These are phyloP conservation scores for Strix aluco DNA, from an alignment of 2,113 vertebrate genomes.

Conservation along the genomic window DNA sequence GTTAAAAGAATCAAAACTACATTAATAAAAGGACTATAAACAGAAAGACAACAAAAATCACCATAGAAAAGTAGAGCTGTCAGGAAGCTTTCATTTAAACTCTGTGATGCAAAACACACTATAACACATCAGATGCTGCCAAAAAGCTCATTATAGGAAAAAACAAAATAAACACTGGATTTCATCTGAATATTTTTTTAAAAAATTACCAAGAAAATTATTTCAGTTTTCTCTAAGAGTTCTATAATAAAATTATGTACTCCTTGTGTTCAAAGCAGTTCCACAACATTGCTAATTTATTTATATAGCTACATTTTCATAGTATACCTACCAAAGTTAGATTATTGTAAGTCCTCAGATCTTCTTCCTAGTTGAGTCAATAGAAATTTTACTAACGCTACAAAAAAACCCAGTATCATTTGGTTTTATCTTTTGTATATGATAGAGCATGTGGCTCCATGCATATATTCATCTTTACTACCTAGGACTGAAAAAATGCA, in stretches of 20 bases:
- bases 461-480: background rate
- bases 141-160: background rate
- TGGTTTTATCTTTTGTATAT: background rate
- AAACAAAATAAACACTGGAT: background rate
- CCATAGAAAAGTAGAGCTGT: background rate
- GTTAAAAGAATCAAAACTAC: background rate
- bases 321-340: background rate
- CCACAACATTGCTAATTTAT: background rate
- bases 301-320: background rate
- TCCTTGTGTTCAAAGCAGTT: background rate
- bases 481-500: background rate
- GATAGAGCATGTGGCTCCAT: background rate
- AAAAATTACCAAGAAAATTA: background rate
- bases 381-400: background rate
- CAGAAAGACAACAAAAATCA: background rate
- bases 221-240: background rate
- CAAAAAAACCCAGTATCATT: background rate
- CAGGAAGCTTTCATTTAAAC: background rate
- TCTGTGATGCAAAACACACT: background rate
- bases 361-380: background rate
- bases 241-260: fast-evolving
- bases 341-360: background rate
- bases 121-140: background rate
- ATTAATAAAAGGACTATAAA: background rate
- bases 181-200: background rate